These are phyloP conservation scores for Drosophila fuyamai DNA, from an alignment of 1,140 invertebrate genomes.

Conservation along the genomic window DNA sequence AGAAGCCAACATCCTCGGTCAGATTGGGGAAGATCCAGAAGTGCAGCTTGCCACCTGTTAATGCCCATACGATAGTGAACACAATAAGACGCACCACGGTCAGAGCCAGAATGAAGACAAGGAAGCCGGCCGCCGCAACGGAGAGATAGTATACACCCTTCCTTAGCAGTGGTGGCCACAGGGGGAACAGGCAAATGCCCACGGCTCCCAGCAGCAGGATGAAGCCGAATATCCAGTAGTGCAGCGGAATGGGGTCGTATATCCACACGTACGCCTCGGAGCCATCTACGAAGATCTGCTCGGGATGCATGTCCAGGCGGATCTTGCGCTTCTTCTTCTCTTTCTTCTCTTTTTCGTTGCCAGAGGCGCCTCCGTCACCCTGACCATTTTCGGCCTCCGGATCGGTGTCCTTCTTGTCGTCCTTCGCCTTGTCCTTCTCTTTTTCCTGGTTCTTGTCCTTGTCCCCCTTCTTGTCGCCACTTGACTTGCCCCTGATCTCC, in stretches of 20 bases:
- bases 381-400: slow-evolving; percentile 48
- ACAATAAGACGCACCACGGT: slow-evolving; percentile 95
- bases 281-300: slow-evolving; percentile 96
- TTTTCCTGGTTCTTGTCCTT: slow-evolving; percentile 82
- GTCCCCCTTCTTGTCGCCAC: slow-evolving; percentile 66
- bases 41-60: slow-evolving; percentile 96
- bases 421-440: slow-evolving; percentile 81
- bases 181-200: slow-evolving; percentile 97
- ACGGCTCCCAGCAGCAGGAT: slow-evolving; percentile 96
- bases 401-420: slow-evolving; percentile 54
- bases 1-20: slow-evolving; percentile 99
- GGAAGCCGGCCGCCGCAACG: slow-evolving; percentile 96
- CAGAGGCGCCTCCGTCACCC: slow-evolving; percentile 49
- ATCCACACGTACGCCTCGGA: slow-evolving; percentile 99
- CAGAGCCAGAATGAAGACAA: slow-evolving; percentile 96
- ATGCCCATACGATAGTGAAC: slow-evolving; percentile 95
- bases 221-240: slow-evolving; percentile 97
- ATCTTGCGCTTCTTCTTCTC: slow-evolving; percentile 89
- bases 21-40: slow-evolving; percentile 99
- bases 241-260: slow-evolving; percentile 98
- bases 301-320: slow-evolving; percentile 97
- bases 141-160: slow-evolving; percentile 99
- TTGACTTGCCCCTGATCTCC: slow-evolving; percentile 86
- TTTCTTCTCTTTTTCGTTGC: slow-evolving; percentile 77
- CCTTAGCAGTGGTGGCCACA: slow-evolving; percentile 97